Base-by-base conservation (phyloP, 2,888 invertebrate species). In the Parnassius orleans region DNA sequence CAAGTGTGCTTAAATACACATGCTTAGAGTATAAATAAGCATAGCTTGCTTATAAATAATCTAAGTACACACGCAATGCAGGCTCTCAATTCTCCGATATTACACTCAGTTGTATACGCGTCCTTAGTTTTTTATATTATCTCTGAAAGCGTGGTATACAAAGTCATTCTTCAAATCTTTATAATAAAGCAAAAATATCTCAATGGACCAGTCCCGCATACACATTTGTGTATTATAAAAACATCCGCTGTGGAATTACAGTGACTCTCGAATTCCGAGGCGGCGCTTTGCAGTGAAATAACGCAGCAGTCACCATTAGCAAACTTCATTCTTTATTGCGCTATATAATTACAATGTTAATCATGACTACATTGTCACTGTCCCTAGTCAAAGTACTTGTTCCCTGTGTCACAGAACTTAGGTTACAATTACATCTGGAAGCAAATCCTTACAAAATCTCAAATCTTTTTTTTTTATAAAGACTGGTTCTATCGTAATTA, bases 181-280 rank as follows among this genome's bases (percentile, higher is more conserved):
- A 19, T 67, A 64, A 65, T 58, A 52, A 50, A 41, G 59, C 56
- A 52, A 59, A 65, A 65, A 61, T 33, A 59, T 59, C 59, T 60
- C 56, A 12, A 57, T 53, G 51, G 14, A 43, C 52, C 62, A 54
- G 58, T 53, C 19, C 52, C n/a, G n/a, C 53, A 12, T 53, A 46
- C 46, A 46, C 53, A 43, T 59, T 46, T 53, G 46, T 41, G 14
- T 53, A 14, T 41, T 48, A 14, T 46, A 50, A 57, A 42, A 50
- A 57, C 24, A 33, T 56, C 33, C 46, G 48, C 19, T n/a, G 14
- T n/a, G 56, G n/a, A 41, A 57, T 57, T 42, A 57, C 9, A 50
- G 14, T 33, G n/a, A 10, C 33, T 15, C n/a, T 12, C n/a, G 41
- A 50, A 50, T 41, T 41, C 12, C 24, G 19, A 41, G n/a, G 50